phyloP scores from a whole-genome alignment of 2,113 vertebrate genomes.

The Apteryx mantelli region DNA sequence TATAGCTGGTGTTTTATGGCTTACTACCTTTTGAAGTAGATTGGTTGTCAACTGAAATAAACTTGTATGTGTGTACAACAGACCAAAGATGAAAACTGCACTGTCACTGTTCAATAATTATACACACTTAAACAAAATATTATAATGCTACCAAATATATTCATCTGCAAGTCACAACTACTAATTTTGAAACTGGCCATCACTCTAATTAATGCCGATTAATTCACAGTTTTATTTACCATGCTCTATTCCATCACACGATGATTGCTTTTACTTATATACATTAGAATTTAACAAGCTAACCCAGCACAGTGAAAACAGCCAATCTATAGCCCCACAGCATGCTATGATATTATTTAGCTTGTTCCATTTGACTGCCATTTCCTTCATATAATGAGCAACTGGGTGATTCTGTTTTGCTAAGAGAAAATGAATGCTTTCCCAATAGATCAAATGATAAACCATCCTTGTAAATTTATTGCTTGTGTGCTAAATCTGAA shows the following conservation, averaged over 20 bases:
- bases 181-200: not conserved
- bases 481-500: not conserved
- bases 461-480: not conserved
- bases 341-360: not conserved
- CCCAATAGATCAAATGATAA: not conserved
- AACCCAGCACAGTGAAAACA: not conserved
- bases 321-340: not conserved
- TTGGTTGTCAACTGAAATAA: conserved; percentile 1
- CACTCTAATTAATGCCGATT: not conserved
- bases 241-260: rapidly evolving
- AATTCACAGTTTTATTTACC: not conserved
- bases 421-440: not conserved
- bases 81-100: conserved; percentile 4
- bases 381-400: conserved; percentile 10
- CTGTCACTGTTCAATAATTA: not conserved
- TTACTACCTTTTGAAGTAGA: conserved; percentile 3
- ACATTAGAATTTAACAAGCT: not conserved
- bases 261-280: not conserved
- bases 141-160: not conserved
- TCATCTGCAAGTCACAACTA: not conserved
- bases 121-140: not conserved
- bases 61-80: not conserved
- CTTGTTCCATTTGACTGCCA: conserved; percentile 8
- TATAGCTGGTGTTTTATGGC: not conserved
- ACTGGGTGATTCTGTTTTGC: not conserved